Evolutionary conservation across 53 echinoderm and acorn worm genomes (phyloP).

Genomic region (Mesocentrotus franciscanus): DNA sequence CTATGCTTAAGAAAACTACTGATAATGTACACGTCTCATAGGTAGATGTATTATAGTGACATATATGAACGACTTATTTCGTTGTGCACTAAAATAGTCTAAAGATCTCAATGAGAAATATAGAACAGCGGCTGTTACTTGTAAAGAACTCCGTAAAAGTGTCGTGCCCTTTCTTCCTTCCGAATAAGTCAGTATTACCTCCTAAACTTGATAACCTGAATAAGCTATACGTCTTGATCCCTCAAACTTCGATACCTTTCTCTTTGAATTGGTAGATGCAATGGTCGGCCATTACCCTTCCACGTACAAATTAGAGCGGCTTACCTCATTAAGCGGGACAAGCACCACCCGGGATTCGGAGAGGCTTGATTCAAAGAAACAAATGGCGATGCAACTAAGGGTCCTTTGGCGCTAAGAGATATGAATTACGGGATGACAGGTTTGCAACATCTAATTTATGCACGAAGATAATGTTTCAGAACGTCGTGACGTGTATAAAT

Average conservation of each 20-base stretch:
- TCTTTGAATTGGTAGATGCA: background rate
- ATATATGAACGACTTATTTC: no score
- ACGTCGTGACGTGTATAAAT: background rate
- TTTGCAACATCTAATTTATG: slow-evolving; percentile 64
- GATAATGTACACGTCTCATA: no score
- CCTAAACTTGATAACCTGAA: background rate
- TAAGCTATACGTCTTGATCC: background rate
- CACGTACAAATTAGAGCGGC: slow-evolving; percentile 24
- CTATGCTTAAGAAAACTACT: no score
- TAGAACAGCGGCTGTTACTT: no score
- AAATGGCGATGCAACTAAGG: background rate
- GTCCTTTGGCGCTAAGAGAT: slow-evolving; percentile 20
- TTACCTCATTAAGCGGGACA: slow-evolving; percentile 24
- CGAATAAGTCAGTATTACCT: background rate
- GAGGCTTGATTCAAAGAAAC: slow-evolving; percentile 40
- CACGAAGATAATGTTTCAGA: slow-evolving; percentile 57
- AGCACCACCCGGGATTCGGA: background rate
- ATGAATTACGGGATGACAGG: slow-evolving; percentile 55
- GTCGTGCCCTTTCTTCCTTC: background rate
- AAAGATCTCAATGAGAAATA: no score
- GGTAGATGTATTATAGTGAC: no score
- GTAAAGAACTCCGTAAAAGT: background rate
- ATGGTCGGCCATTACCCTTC: slow-evolving; percentile 21
- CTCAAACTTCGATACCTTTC: background rate
- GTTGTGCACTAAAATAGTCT: no score